Evolutionary conservation across 2,888 invertebrate species (phyloP).

Genomic region (Acleris holmiana): DNA sequence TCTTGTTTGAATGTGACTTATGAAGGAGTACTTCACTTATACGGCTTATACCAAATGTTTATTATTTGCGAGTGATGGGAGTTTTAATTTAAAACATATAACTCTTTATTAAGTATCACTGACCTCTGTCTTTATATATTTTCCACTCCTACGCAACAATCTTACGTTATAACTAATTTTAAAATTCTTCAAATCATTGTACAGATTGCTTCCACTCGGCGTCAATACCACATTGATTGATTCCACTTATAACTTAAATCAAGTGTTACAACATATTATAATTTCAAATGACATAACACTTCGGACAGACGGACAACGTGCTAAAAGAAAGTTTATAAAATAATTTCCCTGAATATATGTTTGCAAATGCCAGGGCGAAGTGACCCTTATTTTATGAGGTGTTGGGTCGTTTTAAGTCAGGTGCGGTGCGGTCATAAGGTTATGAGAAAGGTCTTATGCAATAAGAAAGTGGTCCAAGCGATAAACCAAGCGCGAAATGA

Average conservation of each 20-base stretch:
- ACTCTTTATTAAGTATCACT: too few relatives aligned
- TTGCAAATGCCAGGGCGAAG: slow-evolving; percentile 16
- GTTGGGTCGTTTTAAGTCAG: slow-evolving; percentile 37
- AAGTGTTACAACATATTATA: slow-evolving; percentile 13
- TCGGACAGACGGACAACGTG: slow-evolving; percentile 5
- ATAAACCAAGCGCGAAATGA: slow-evolving; percentile 33
- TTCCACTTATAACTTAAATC: slow-evolving; percentile 5
- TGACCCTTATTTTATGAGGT: slow-evolving; percentile 7
- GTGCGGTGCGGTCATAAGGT: slow-evolving; percentile 61
- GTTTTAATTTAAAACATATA: too few relatives aligned
- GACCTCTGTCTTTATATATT: too few relatives aligned
- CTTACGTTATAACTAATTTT: neutral
- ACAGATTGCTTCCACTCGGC: slow-evolving; percentile 10
- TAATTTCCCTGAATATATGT: slow-evolving; percentile 5
- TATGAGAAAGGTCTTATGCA: slow-evolving; percentile 67
- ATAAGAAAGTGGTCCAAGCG: slow-evolving; percentile 47
- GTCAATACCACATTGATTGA: slow-evolving; percentile 19
- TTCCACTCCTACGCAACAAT: neutral
- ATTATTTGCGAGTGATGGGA: neutral
- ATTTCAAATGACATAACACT: slow-evolving; percentile 24
- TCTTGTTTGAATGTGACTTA: slow-evolving; percentile 46
- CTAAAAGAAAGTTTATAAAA: slow-evolving; percentile 22
- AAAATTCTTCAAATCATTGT: slow-evolving; percentile 17
- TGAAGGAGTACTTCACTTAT: slow-evolving; percentile 33
- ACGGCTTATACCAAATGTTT: neutral